Conservation (phyloP, 1,140 invertebrate species). For the Drosophila santomea region DNA sequence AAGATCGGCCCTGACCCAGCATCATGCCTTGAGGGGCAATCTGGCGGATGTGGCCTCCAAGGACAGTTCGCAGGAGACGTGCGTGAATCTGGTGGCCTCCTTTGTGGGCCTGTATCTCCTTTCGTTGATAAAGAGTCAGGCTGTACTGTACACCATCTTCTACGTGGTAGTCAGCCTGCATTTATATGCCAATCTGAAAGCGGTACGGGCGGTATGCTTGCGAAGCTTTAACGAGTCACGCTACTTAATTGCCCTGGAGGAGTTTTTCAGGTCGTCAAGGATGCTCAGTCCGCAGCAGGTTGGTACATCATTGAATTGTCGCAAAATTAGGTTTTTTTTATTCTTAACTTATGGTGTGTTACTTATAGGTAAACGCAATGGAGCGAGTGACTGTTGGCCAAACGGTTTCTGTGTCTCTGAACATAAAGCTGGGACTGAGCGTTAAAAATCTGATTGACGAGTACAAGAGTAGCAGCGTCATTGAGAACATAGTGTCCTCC, state of each 20-base stretch:
- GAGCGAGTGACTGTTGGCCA: conserved; percentile 87
- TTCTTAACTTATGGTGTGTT: background rate
- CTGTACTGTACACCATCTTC: conserved; percentile 89
- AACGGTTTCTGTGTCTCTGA: conserved; percentile 83
- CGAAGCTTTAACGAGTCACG: conserved; percentile 92
- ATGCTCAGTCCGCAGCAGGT: conserved; percentile 85
- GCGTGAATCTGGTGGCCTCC: conserved; percentile 95
- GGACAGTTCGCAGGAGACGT: conserved; percentile 98
- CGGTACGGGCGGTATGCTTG: conserved; percentile 90
- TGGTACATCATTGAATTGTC: background rate
- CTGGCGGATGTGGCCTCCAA: conserved; percentile 97
- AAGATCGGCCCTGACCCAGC: conserved; percentile 95
- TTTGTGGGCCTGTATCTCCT: conserved; percentile 91
- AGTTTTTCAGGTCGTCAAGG: conserved; percentile 86
- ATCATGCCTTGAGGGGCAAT: conserved; percentile 95
- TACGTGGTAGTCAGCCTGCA: conserved; percentile 92
- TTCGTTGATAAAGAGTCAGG: conserved; percentile 87
- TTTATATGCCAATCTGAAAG: conserved; percentile 93
- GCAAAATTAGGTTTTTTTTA: background rate
- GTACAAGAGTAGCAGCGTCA: conserved; percentile 67
- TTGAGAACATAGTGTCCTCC: conserved; percentile 84
- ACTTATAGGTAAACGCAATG: conserved; percentile 85
- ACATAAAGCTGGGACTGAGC: conserved; percentile 78
- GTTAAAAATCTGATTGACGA: conserved; percentile 71
- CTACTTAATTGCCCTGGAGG: conserved; percentile 88